Base-by-base conservation (phyloP, 2,888 invertebrate species). In the Lasioglossum marginatum region DNA sequence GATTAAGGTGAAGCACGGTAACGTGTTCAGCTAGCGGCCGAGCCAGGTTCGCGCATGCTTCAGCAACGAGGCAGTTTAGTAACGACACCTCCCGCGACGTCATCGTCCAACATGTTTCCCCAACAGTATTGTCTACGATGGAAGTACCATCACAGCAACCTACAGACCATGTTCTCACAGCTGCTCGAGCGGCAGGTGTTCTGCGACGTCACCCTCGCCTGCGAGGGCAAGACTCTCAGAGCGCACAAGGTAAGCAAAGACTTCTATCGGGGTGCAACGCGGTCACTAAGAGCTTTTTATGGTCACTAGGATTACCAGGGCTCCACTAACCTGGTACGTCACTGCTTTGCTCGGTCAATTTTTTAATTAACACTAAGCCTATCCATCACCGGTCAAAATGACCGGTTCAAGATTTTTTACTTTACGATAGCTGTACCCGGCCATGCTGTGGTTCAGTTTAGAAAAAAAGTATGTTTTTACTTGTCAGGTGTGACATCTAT, bases 121-220 rank as follows among this genome's bases (percentile, higher is more conserved):
- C 98, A 98, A 96, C 98, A 98, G 95, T 98, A 98, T 96, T 98
- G 98, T 95, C 96, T 98, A 92, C 96, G 98, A 95, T 98, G 98
- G 98, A 98, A 98, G 94, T 98, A 98, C 95, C 98, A 98, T 95
- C 98, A 98, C 95, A 97, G 97, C 90, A 98, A 98, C 95, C 96
- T 98, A 90, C 98, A 98, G 96, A 97, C 97, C 52, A 98, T 98
- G 97, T 98, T 98, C 95, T 97, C 98, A 79, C 98, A 98, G 95
- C 96, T 99, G 82, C 95, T 98, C 84, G 98, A 98, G 94, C 95
- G 98, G 94, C 98, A 98, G 94, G 97, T 98, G 87, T 98, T 98
- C 95, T 98, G 98, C 95, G 97, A 98, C 95, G 98, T 98, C 89
- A 98, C 98, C 43, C 95, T 98, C 91, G 98, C 98, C 92, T 98